Percentiles rank a stretch among this genome's conserved stretches.
Evolutionary conservation across 2,113 vertebrate genomes (phyloP).

Genomic region (Calidris pygmaea): DNA sequence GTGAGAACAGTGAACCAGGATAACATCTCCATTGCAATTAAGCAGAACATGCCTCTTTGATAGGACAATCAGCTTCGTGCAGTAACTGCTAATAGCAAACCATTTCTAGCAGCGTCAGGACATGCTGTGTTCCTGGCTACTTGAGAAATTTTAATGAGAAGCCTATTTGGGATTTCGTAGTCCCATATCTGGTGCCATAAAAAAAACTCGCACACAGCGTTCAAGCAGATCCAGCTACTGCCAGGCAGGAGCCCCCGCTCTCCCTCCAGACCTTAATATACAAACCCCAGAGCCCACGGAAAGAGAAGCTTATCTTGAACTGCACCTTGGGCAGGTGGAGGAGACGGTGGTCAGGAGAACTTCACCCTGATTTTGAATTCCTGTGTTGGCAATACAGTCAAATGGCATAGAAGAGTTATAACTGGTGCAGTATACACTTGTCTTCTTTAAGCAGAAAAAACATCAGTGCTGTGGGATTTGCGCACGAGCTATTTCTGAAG

Average conservation of each 20-base stretch:
- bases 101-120: background rate
- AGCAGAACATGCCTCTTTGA: background rate
- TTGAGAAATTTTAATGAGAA: background rate
- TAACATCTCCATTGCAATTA: background rate
- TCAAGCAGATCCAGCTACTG: background rate
- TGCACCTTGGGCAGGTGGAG: background rate
- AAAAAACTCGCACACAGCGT: background rate
- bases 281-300: background rate
- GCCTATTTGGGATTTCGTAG: background rate
- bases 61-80: background rate
- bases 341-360: background rate
- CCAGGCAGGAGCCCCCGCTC: background rate
- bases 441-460: background rate
- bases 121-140: background rate
- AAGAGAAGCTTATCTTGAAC: background rate
- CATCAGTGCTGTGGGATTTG: background rate
- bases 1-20: background rate
- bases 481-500: background rate
- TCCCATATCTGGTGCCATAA: background rate
- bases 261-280: background rate
- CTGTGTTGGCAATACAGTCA: background rate
- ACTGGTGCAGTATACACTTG: background rate
- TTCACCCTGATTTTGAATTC: background rate
- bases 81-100: background rate
- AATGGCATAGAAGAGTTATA: background rate